Base-by-base conservation (phyloP, 2,797 vertebrate genomes). In the Tympanoctomys barrerae region DNA sequence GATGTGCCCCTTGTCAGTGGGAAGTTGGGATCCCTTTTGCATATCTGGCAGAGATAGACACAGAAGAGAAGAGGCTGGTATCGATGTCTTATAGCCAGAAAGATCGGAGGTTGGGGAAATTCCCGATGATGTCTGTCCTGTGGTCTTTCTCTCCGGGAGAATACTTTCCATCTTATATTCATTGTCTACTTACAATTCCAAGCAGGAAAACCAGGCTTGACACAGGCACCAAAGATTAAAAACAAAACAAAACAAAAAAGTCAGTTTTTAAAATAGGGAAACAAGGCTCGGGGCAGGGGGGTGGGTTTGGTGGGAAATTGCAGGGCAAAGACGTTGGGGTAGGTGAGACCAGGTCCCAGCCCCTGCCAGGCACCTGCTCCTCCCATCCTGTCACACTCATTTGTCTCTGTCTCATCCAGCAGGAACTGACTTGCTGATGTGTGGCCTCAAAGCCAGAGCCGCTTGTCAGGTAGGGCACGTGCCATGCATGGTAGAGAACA, bases 401-500 rank as follows among this genome's bases (percentile, higher is more conserved):
- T 66, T 49, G 68, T 94, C 87, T 86, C 22, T 33, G 66, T 90
- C 89, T 77, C 10, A 2, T 77, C 33, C 24, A 28, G 59, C 24
- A 61, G 70, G 24, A 66, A 19, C 19, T 36, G 79, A 82, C 68
- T 82, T 66, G 52, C n/a, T 8, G 73, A 49, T 4, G 11, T 33
- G 7, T 11, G 54, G 39, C 46, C 59, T 77, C 68, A 24, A 61
- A 73, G 64, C 28, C 28, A 11, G 1, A 10, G 61, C 28, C 4
- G 0, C 7, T 49, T 82, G 88, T 22, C 77, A n/a, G 9, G 88
- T 5, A 4, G 21, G 61, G 13, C 33, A 4, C 21, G 31, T 11
- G 1, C 6, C 9, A 3, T 2, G 33, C 31, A 3, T 0, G 12
- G 21, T 19, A 4, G 2, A 8, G 33, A 21, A 4, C 0, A 13